Base-by-base conservation (phyloP, 1,140 invertebrate species). In the Eumeta japonica region DNA sequence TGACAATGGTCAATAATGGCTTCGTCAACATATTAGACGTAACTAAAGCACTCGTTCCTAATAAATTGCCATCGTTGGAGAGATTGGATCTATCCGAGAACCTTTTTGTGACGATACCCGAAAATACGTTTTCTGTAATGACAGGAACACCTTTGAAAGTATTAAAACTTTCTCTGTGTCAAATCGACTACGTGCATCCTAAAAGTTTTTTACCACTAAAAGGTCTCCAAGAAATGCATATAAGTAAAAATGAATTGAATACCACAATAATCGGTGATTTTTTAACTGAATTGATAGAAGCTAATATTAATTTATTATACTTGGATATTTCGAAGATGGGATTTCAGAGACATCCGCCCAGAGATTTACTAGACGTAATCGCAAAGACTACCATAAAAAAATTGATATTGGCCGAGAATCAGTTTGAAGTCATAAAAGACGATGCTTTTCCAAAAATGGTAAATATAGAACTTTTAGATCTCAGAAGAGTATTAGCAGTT, bases 171-270 rank as follows among this genome's bases (percentile, higher is more conserved):
- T 64, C 65, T 37, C 55, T 78, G 27, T 80, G 78, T 47, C 66
- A 70, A 40, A 45, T 79, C 13, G 75, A 78, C 24, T 62, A 55
- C 20, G 72, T 81, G 16, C 64, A 79, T 55, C 62, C 75, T 5
- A 46, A 67, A 17, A 70, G 66, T 43, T 73, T 81, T 20, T 15
- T 54, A 10, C 59, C 62, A 9, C 49, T 81, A 4, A 66, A 55
- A 40, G 54, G 71, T 28, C 49, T 81, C n/a, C 47, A 59, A 43
- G 51, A 58, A 16, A 45, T 81, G 10, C 51, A 61, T 16, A 50
- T 81, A 5, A 72, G 76, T 3, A 75, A 79, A 42, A 78, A 78
- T 43, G 66, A 64, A 37, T 57, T 81, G n/a, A 70, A 75, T 46
- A 41, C 62, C 3, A 41, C 55, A 3, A 50, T 61, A 16, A 60